These are phyloP conservation scores for human (Homo sapiens) DNA, from an alignment of 2,113 vertebrate species.

Conservation along the genomic window DNA sequence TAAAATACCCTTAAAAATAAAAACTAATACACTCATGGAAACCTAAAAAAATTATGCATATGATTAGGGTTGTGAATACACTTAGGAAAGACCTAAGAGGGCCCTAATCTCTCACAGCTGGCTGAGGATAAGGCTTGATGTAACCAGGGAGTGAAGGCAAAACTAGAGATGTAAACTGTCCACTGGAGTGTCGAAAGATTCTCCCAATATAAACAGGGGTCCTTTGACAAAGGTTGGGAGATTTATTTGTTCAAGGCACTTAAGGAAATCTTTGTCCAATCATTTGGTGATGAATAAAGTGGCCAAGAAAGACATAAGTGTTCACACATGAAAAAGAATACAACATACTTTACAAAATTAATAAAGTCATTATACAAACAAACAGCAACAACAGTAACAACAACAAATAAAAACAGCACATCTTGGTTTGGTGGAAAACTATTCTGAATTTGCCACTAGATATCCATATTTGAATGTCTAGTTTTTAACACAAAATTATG, in stretches of 20 bases:
- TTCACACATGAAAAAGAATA: not conserved
- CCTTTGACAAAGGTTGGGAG: not conserved
- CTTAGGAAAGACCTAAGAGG: not conserved
- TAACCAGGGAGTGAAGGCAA: not conserved
- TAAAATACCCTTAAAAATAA: not conserved
- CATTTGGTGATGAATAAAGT: not conserved
- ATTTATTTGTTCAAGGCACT: not conserved
- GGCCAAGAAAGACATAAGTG: not conserved
- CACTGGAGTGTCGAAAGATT: not conserved
- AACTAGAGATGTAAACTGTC: not conserved
- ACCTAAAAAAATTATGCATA: not conserved
- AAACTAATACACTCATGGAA: not conserved
- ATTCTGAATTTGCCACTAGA: not conserved
- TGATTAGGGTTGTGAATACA: not conserved
- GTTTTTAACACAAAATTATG: not conserved
- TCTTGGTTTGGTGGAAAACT: not conserved
- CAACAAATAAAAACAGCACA: not conserved
- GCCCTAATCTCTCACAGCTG: not conserved
- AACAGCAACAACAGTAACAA: not conserved
- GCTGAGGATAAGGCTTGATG: not conserved
- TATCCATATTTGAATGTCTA: not conserved
- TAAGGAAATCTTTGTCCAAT: not conserved
- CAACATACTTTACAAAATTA: not conserved
- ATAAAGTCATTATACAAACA: not conserved
- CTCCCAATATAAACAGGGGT: not conserved